Conservation (phyloP, 2,888 invertebrate genomes). For the Dasysyrphus albostriatus region DNA sequence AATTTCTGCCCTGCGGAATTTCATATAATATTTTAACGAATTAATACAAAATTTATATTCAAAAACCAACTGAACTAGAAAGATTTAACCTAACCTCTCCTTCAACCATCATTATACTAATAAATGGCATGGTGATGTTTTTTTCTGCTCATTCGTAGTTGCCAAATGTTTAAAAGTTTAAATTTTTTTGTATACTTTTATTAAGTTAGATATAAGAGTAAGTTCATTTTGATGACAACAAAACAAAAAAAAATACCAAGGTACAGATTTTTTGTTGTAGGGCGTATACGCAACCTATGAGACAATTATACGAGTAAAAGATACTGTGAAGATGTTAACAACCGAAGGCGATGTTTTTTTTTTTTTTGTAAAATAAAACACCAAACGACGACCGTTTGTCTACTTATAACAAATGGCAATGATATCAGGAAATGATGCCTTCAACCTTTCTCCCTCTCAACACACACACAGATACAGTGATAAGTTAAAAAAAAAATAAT, state of each 20-base stretch:
- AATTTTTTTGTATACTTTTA: not conserved
- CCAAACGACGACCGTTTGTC: conserved; percentile 44
- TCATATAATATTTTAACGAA: not conserved
- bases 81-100: not conserved
- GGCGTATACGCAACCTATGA: conserved; percentile 35
- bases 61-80: conserved; percentile 21
- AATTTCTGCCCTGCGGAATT: not conserved
- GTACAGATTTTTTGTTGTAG: conserved; percentile 10
- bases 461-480: not conserved
- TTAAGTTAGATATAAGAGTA: conserved; percentile 55
- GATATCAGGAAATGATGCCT: conserved; percentile 71
- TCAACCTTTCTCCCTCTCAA: conserved; percentile 28
- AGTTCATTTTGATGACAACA: conserved; percentile 19
- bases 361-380: conserved; percentile 16
- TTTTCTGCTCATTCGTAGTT: conserved; percentile 52
- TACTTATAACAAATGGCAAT: conserved; percentile 42
- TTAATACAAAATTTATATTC: not conserved
- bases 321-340: conserved; percentile 40
- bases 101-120: conserved; percentile 29
- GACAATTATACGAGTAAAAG: conserved; percentile 46
- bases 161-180: conserved; percentile 51
- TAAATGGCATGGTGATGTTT: conserved; percentile 71
- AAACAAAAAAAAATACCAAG: not conserved
- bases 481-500: not conserved
- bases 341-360: conserved; percentile 43